These are phyloP conservation scores for Temnothorax nylanderi DNA, from an alignment of 1,140 invertebrate genomes.

Conservation along the genomic window DNA sequence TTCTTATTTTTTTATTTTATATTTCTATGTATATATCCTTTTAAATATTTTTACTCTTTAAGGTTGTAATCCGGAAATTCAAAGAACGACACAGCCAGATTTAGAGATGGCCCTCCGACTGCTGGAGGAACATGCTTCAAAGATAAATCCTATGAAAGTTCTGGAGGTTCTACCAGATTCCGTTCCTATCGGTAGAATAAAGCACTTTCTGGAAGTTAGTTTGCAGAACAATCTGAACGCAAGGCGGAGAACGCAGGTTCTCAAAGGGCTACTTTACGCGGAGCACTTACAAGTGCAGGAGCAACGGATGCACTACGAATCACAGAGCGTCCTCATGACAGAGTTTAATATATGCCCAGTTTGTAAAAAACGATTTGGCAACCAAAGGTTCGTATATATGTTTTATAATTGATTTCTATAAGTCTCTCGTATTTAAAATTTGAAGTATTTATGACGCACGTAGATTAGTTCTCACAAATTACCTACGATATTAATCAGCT, in stretches of 20 bases:
- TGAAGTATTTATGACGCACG: neutral
- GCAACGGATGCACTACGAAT: conserved; percentile 92
- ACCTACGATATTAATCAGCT: conserved; percentile 48
- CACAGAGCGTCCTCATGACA: conserved; percentile 92
- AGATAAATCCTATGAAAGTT: conserved; percentile 92
- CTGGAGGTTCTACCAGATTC: conserved; percentile 91
- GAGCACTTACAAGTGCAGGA: conserved; percentile 94
- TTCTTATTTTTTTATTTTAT: neutral
- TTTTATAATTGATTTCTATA: neutral
- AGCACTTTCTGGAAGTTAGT: conserved; percentile 92
- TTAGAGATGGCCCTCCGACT: conserved; percentile 92
- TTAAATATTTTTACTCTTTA: conserved; percentile 64
- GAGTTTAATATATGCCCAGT: conserved; percentile 95
- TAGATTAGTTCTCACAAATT: neutral
- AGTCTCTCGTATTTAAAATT: neutral
- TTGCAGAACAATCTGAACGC: conserved; percentile 91
- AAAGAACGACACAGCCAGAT: conserved; percentile 88
- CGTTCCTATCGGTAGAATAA: conserved; percentile 90
- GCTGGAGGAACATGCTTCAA: conserved; percentile 92
- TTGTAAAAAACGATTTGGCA: conserved; percentile 96
- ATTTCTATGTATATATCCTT: neutral
- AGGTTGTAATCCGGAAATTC: conserved; percentile 86
- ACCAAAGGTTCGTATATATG: conserved; percentile 88
- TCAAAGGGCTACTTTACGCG: conserved; percentile 93
- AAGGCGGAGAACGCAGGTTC: conserved; percentile 90